Evolutionary conservation across 2,113 vertebrate species (phyloP), one percentile per base, ranked within the genome.

Genomic region (Callocephalon fimbriatum): DNA sequence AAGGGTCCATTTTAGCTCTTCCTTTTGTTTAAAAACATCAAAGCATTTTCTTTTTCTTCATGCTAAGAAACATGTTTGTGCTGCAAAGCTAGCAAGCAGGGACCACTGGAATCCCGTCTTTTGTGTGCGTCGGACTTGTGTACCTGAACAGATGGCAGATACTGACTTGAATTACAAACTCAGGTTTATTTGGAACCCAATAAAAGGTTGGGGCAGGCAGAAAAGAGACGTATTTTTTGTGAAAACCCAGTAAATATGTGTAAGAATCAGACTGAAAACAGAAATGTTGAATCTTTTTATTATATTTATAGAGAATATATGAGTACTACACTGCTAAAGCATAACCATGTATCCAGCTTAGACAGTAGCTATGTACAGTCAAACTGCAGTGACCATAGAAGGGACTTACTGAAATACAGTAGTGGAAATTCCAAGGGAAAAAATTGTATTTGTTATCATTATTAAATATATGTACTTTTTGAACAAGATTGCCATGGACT

Each of bases 381-480:
- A 74, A 77, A 67, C 89, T 80, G 76, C 88, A 88, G 84, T 86
- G 83, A 83, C 90, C 68, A 59, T 62, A 67, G 74, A 76, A 15
- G 40, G 92, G 93, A 76, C 76, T 59, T 74, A 48, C 26, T 58
- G 40, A 90, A 42, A 76, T 80, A 51, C 20, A 70, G 7, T 3
- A 42, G 45, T 66, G 54, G 63, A 75, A 97, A 68, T 71, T 92
- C 63, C 58, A 59, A 48, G 54, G 74, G 32, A 14, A 37, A 56
- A 50, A 92, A 63, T 14, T 92, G 92, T 97, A 89, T 95, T 97
- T 97, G 97, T 95, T 94, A 96, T 95, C 63, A 50, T 72, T 93
- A 97, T 93, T 93, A 95, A 96, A 94, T 96, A 84, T 37, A 88
- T 91, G 97, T 98, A 93, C 97, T 97, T 98, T 98, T 97, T 73